Base-by-base conservation (phyloP, 2,797 vertebrate genomes). In the Semotilus atromaculatus region DNA sequence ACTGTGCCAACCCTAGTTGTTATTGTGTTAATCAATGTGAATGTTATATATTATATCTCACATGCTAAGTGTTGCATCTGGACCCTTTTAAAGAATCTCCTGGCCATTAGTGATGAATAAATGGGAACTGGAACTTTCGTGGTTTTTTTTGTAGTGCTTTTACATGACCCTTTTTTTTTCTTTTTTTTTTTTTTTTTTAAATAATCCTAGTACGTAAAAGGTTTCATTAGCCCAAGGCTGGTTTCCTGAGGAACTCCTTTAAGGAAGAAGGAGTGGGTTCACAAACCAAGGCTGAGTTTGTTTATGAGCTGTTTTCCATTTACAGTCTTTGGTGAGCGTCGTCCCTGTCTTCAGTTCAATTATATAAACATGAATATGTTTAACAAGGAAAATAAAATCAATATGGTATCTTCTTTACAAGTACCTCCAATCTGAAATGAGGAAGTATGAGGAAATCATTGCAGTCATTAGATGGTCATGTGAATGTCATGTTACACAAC, bases 211-310 rank as follows among this genome's bases (percentile, higher is more conserved):
- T 26, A 16, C 0, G 1, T 60, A 60, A 40, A 76, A 40, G 38
- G n/a, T 3, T 64, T 64, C 3, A 64, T 79, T 10, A 45, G 38
- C 76, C 40, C 10, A 31, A 43, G 40, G 21, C 71, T 66, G 60
- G 2, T 83, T 75, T 83, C 81, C 72, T 66, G 31, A 67, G 81
- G 58, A 83, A 83, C 72, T 75, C 31, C 16, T 29, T 51, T 51
- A 23, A 51, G 81, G 81, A 82, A 82, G 36, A 16, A 77, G 75
- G 29, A 51, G 55, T 74, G 16, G 29, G 26, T 82, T 82, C 53
- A 45, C 38, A 73, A 82, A 29, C 34, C 34, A n/a, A 40, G 2
- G 66, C 66, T 23, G 8, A 62, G 70, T 64, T 74, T 62, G 45
- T 73, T 82, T 73, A 60, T 62, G 36, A 40, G 53, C 80, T 62